Percentiles rank a stretch among this genome's conserved stretches.
phyloP scores from a whole-genome alignment of 2,113 vertebrate genomes.

The Sinosuthora webbiana region DNA sequence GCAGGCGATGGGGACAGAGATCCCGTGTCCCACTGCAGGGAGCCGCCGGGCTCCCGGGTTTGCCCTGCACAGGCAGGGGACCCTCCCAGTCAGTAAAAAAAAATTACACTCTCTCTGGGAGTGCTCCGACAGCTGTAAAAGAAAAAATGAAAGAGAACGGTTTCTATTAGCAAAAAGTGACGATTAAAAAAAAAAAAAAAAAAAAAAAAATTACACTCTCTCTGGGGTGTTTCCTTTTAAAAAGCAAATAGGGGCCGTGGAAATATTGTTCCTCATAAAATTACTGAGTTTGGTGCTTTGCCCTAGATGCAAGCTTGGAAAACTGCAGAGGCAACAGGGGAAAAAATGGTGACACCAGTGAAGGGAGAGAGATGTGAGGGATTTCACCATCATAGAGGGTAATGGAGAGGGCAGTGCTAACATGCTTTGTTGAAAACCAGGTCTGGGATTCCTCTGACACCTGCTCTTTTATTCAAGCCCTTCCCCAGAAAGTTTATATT shows the following conservation, averaged over 20 bases:
- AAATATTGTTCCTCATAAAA: background rate
- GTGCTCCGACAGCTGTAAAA: background rate
- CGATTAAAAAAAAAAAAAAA: background rate
- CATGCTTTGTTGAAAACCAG: rapidly evolving
- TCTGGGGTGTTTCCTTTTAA: background rate
- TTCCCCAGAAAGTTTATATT: background rate
- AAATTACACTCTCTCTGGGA: too few relatives aligned
- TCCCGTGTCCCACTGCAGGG: background rate
- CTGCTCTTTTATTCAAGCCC: background rate
- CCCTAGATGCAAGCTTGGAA: background rate
- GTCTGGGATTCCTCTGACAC: background rate
- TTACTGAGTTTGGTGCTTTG: background rate
- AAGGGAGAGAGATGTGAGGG: background rate
- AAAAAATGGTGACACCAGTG: background rate
- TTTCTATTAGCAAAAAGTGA: background rate
- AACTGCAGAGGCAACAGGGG: background rate
- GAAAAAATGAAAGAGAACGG: background rate
- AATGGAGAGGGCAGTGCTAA: background rate
- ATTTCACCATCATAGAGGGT: background rate
- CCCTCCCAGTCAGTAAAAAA: background rate
- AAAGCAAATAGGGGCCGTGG: background rate
- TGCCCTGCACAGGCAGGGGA: background rate
- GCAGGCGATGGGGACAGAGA: background rate
- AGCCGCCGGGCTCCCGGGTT: background rate
- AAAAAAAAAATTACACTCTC: background rate